Evolutionary conservation across 2,797 vertebrate species (phyloP).

Genomic region (Psittacula echo): DNA sequence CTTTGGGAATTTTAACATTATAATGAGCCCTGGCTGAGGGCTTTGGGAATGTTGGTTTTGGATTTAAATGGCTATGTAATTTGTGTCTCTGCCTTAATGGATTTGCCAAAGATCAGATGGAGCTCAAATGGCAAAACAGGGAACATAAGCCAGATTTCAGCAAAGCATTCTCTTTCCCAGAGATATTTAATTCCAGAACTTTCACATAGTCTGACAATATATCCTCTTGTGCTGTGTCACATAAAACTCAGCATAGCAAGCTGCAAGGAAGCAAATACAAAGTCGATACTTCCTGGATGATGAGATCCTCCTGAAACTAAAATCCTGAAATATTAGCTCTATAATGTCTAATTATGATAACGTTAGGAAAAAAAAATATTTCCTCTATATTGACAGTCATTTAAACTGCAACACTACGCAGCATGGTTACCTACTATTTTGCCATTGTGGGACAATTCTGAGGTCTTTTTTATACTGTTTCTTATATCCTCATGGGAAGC

Average conservation of each 20-base stretch:
- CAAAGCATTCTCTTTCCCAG: not conserved
- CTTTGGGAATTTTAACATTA: not conserved
- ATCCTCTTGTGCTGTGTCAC: not conserved
- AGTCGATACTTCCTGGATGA: not conserved
- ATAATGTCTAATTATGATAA: not conserved
- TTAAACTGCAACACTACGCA: not conserved
- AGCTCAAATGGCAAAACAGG: not conserved
- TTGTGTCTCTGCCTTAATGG: not conserved
- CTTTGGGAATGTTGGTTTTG: not conserved
- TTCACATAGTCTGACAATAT: not conserved
- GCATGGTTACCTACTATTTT: not conserved
- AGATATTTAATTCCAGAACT: not conserved
- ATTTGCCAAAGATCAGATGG: not conserved
- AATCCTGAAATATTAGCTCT: not conserved
- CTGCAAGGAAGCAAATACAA: not conserved
- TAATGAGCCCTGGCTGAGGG: not conserved
- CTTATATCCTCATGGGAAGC: constrained; percentile 24
- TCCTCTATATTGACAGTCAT: not conserved
- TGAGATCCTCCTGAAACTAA: not conserved
- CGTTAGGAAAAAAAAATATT: not conserved
- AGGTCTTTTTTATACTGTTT: not conserved
- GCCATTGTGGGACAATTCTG: not conserved
- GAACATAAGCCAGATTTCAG: not conserved
- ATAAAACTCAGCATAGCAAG: not conserved
- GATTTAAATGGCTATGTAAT: not conserved